Evolutionary conservation across 2,113 vertebrate genomes (phyloP).

Genomic region (Oreamnos americanus): DNA sequence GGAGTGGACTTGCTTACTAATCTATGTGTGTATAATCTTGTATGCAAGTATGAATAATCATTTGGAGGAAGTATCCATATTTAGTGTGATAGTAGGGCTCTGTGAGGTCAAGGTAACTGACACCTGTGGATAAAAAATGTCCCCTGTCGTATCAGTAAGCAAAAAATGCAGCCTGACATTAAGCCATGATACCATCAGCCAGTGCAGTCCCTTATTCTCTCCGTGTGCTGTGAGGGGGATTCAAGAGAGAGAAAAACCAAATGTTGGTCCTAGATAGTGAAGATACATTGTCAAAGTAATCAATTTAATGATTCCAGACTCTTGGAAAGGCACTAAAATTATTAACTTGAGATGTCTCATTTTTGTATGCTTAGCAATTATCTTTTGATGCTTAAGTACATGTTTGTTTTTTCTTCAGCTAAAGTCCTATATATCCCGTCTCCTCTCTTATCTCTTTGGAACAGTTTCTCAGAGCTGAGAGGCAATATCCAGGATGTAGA

Average conservation of each 20-base stretch:
- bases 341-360: not conserved
- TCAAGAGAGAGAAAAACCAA: not conserved
- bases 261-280: not conserved
- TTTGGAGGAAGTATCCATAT: not conserved
- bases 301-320: not conserved
- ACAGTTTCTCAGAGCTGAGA: not conserved
- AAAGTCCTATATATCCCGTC: not conserved
- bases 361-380: not conserved
- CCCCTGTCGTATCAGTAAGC: not conserved
- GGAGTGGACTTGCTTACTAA: not conserved
- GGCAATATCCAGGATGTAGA: not conserved
- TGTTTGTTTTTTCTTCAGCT: not conserved
- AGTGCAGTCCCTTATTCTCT: not conserved
- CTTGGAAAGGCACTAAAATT: not conserved
- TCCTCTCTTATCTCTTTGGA: not conserved
- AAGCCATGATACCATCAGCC: not conserved
- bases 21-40: not conserved
- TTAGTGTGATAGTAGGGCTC: not conserved
- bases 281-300: not conserved
- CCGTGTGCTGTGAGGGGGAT: rapidly evolving
- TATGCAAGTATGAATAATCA: not conserved
- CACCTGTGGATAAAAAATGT: not conserved
- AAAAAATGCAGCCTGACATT: not conserved
- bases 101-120: not conserved
- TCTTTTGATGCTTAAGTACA: not conserved